A percentile compares a stretch with the other conserved stretches of the same genome.
Conservation (phyloP, 1,140 invertebrate genomes). For the Tenebrio molitor region DNA sequence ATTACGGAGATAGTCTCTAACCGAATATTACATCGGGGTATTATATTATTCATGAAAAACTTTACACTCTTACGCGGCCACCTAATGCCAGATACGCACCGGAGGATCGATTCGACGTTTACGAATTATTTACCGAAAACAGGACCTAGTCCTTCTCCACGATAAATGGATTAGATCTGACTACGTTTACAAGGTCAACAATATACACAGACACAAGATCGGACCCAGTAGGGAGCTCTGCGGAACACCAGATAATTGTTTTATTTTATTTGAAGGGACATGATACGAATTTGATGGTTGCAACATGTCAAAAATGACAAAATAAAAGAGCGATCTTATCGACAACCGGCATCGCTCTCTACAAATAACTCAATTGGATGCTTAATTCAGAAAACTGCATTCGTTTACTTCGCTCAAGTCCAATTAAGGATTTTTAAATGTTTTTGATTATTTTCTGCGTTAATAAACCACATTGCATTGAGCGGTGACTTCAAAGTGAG, state of each 20-base stretch:
- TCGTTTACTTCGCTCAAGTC: constrained; percentile 53
- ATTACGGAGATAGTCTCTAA: constrained; percentile 40
- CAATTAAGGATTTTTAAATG: constrained; percentile 60
- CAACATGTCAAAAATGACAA: neutral
- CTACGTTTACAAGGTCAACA: too few species aligned
- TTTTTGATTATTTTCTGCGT: constrained; percentile 59
- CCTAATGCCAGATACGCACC: constrained; percentile 1
- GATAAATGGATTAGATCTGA: too few species aligned
- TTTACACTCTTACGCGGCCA: constrained; percentile 36
- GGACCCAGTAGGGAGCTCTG: too few species aligned
- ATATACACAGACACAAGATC: too few species aligned
- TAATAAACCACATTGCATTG: constrained; percentile 54
- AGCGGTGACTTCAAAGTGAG: constrained; percentile 52
- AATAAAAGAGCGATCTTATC: constrained; percentile 8
- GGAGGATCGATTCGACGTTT: constrained; percentile 5
- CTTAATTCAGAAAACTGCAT: constrained; percentile 56
- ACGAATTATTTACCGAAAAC: constrained; percentile 1
- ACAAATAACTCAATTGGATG: constrained; percentile 59
- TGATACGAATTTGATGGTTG: too few species aligned
- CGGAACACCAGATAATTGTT: too few species aligned
- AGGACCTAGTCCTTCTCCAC: too few species aligned
- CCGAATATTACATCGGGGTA: constrained; percentile 46
- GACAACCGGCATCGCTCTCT: constrained; percentile 49
- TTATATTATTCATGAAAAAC: constrained; percentile 49
- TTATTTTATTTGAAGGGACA: too few species aligned